These are phyloP conservation scores for Parascotia fuliginaria DNA, from an alignment of 2,888 invertebrate species.

Conservation along the genomic window DNA sequence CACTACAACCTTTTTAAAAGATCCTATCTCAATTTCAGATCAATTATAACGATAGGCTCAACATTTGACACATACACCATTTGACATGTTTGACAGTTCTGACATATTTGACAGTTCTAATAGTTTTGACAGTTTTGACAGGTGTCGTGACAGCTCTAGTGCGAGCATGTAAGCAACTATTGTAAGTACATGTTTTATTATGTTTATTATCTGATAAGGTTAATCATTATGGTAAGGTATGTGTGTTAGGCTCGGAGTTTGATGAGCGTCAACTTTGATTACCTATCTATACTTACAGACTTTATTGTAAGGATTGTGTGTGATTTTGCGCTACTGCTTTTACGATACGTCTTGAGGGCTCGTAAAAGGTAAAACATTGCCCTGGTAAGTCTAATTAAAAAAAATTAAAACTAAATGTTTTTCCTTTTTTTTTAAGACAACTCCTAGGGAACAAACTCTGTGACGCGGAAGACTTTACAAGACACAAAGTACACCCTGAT, in stretches of 20 bases:
- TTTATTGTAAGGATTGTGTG: too few relatives aligned
- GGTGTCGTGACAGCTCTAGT: conserved; percentile 43
- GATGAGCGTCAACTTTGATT: conserved; percentile 23
- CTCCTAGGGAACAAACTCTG: too few relatives aligned
- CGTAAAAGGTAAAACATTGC: too few relatives aligned
- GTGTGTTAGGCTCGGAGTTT: conserved; percentile 15
- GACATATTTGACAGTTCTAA: conserved; percentile 43
- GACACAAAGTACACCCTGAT: too few relatives aligned
- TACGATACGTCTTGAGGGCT: too few relatives aligned
- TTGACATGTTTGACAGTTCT: conserved; percentile 40
- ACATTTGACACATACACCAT: conserved; percentile 42
- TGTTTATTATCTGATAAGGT: conserved; percentile 30
- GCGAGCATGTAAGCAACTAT: conserved; percentile 49
- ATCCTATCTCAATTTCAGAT: conserved; percentile 46
- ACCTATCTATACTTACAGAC: too few relatives aligned
- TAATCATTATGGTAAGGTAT: conserved; percentile 26
- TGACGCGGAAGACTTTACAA: too few relatives aligned
- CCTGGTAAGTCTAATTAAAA: too few relatives aligned
- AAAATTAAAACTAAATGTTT: too few relatives aligned
- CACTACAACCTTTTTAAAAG: conserved; percentile 14
- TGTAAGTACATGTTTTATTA: conserved; percentile 18
- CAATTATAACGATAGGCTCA: conserved; percentile 55
- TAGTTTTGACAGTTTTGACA: conserved; percentile 36
- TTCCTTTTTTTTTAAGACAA: too few relatives aligned
- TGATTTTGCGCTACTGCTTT: too few relatives aligned